Base-by-base conservation (phyloP, 2,113 vertebrate genomes). In the Delphinapterus leucas region DNA sequence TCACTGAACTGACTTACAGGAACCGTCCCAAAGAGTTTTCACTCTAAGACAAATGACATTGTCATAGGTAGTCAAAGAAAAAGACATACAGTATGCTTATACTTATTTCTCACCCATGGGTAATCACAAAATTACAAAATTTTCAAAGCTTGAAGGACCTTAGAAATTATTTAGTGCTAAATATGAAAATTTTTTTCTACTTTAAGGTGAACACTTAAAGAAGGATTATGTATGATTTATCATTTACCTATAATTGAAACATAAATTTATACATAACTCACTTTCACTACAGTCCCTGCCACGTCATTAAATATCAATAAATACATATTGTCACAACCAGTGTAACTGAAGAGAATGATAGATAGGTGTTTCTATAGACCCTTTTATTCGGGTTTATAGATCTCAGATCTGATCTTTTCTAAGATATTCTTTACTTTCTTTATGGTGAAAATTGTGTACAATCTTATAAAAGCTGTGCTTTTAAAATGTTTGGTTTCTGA, bases 41-140 rank as follows among this genome's bases (percentile, higher is more conserved):
- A 88, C 80, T 80, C 36, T 93, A 97, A 82, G 86, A 88, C 26
- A 26, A 85, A 86, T 36, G 70, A 74, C 60, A 88, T 3, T 71
- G n/a, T 49, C 79, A 36, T 81, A 93, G 81, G 53, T 25, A 73
- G 31, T 8, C 47, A 33, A 60, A 82, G 47, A 85, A 70, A 58
- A 86, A 61, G 41, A 79, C 18, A 86, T 3, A 74, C 21, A 58
- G 55, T 26, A 81, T 95, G 38, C 12, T 93, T 58, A 76, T 55
- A 83, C 31, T 68, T 76, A 70, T 63, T 87, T 73, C 15, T 89
- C 18, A 44, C 44, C 49, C 6, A 88, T 61, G 20, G 18, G 38
- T 8, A 92, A 89, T 93, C 21, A 79, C 18, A 87, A 92, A 90
- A 95, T 94, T 5, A 77, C 36, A 90, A 96, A 41, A 83, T 90